Evolutionary conservation across 1,140 invertebrate genomes (phyloP).

Genomic region (Zaprionus gabonicus): DNA sequence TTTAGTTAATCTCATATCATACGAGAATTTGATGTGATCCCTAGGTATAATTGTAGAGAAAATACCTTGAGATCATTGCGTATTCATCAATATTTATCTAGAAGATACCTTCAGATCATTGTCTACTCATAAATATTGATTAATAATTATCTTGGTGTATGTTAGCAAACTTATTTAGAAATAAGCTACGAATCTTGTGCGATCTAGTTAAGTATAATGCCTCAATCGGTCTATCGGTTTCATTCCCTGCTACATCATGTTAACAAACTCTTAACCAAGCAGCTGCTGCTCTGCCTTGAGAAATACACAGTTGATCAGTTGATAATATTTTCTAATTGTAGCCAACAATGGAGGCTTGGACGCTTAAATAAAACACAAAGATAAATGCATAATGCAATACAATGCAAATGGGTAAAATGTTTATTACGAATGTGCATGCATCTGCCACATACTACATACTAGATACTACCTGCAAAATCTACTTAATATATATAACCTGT

Average conservation of each 20-base stretch:
- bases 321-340: slow-evolving; percentile 83
- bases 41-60: not conserved
- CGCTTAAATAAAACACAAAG: slow-evolving; percentile 84
- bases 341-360: slow-evolving; percentile 85
- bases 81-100: not conserved
- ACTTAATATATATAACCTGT: slow-evolving; percentile 10
- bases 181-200: not conserved
- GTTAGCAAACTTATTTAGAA: not conserved
- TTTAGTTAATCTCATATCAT: too few species aligned
- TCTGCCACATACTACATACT: slow-evolving; percentile 3
- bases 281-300: slow-evolving; percentile 30
- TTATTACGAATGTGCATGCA: slow-evolving; percentile 79
- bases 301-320: slow-evolving; percentile 55
- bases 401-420: slow-evolving; percentile 82
- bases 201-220: not conserved
- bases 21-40: too few species aligned
- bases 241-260: slow-evolving; percentile 32
- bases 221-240: slow-evolving; percentile 40
- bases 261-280: slow-evolving; percentile 19
- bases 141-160: not conserved
- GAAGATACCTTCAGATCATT: not conserved
- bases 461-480: not conserved
- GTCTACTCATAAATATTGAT: not conserved
- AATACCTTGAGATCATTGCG: not conserved
- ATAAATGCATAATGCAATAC: slow-evolving; percentile 64